Base-by-base conservation (phyloP, 1,140 invertebrate genomes). In the Drosophila ironensis region DNA sequence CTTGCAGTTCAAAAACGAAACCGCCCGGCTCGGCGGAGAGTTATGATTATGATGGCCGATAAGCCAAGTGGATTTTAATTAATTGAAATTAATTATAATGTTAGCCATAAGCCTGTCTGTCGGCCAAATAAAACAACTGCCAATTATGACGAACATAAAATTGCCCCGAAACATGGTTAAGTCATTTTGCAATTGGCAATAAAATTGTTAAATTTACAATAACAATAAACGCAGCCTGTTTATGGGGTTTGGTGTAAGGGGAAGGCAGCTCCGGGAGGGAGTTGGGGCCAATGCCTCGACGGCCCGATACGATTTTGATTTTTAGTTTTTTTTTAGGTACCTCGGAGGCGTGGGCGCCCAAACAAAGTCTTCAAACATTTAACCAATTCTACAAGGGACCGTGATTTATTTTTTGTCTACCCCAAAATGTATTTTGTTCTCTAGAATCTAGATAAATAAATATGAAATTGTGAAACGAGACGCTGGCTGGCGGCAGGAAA, bases 51-150 rank as follows among this genome's bases (percentile, higher is more conserved):
- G 69, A 74, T 86, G 57, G 59, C 51, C 47, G 72, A 76, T 75
- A 82, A 75, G 44, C 53, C 48, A 63, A 81, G 73, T 80, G 75
- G 74, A 56, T 80, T 80, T 86, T 72, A 78, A 84, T 86, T 84
- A 74, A 86, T 86, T 84, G 69, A 84, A 74, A 74, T 84, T 86
- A 78, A 78, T 77, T 84, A 74, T 86, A 78, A 78, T 84, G 70
- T 38, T 56, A n/a, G 22, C 28, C 53, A 73, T 77, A 73, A 70
- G 72, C 17, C 56, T 41, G 27, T 51, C 38, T 24, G 52, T 19
- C 63, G 50, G 46, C 6, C 11, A 66, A 44, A 22, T 28, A 69
- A 70, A 53, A 52, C 47, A 46, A 66, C 78, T 45, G 54, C 60
- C 60, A 82, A 82, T 81, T 81, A 81, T 81, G 77, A 81, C 66